Evolutionary conservation across 2,888 invertebrate genomes (phyloP).

Genomic region (Apotomis turbidana): DNA sequence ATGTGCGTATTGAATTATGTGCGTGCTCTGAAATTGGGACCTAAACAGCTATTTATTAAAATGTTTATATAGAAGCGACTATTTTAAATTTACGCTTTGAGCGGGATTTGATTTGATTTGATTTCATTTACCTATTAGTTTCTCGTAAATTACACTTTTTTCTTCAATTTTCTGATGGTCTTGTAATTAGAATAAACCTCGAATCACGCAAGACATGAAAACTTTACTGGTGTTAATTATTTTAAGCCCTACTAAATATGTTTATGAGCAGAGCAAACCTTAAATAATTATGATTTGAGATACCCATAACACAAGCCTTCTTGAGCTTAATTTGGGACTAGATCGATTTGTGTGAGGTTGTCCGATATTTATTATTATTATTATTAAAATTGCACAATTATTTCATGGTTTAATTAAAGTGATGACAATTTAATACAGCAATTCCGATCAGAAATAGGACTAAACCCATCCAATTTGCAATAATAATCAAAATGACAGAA

Average conservation of each 20-base stretch:
- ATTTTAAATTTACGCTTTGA: neutral
- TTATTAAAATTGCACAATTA: too few species aligned
- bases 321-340: too few species aligned
- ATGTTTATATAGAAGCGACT: neutral
- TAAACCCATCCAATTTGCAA: conserved; percentile 9
- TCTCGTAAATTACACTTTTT: neutral
- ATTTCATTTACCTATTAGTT: neutral
- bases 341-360: too few species aligned
- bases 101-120: too few species aligned
- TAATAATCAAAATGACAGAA: neutral
- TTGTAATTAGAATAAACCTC: neutral
- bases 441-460: neutral
- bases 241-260: too few species aligned
- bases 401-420: too few species aligned
- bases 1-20: neutral
- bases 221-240: neutral
- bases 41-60: too few species aligned
- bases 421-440: neutral
- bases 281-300: too few species aligned
- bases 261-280: too few species aligned
- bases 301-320: too few species aligned
- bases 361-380: too few species aligned
- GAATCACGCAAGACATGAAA: conserved; percentile 9
- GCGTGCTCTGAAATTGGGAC: neutral
- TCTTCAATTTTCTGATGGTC: neutral